Percentiles rank a stretch among this genome's conserved stretches.
Conservation (phyloP, 1,140 invertebrate species). For the Ceratina japonica region DNA sequence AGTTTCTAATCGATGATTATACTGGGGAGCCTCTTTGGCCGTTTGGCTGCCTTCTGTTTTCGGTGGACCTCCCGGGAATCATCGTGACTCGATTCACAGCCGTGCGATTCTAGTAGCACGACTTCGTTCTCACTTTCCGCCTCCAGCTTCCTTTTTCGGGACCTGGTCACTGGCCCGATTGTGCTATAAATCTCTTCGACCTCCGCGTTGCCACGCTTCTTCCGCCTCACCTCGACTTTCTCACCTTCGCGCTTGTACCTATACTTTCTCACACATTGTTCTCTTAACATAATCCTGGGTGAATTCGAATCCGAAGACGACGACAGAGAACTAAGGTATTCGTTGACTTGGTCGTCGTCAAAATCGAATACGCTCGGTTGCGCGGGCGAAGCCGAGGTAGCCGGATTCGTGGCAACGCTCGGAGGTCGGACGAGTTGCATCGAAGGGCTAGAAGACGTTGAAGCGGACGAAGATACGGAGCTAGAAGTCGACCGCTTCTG, state of each 20-base stretch:
- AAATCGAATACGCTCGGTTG: conserved; percentile 80
- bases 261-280: conserved; percentile 13
- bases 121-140: conserved; percentile 43
- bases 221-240: background rate
- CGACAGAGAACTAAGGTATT: conserved; percentile 80
- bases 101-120: conserved; percentile 36
- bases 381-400: conserved; percentile 53
- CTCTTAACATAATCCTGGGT: conserved; percentile 49
- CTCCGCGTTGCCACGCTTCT: conserved; percentile 27
- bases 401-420: conserved; percentile 53
- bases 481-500: conserved; percentile 83
- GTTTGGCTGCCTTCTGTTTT: conserved; percentile 69
- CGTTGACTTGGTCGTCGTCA: conserved; percentile 79
- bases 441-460: conserved; percentile 70
- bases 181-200: conserved; percentile 1
- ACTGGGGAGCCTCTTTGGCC: conserved; percentile 65
- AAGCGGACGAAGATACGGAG: conserved; percentile 75
- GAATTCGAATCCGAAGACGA: conserved; percentile 75
- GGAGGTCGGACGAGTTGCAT: conserved; percentile 59
- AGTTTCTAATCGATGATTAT: conserved; percentile 65
- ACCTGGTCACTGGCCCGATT: conserved; percentile 68
- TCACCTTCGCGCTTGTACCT: conserved; percentile 39
- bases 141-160: conserved; percentile 70
- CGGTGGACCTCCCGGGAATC: conserved; percentile 61
- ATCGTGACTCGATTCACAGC: conserved; percentile 14